Evolutionary conservation across 2,113 vertebrate species (phyloP), one percentile per base, ranked within the genome.

Genomic region (Procavia capensis): DNA sequence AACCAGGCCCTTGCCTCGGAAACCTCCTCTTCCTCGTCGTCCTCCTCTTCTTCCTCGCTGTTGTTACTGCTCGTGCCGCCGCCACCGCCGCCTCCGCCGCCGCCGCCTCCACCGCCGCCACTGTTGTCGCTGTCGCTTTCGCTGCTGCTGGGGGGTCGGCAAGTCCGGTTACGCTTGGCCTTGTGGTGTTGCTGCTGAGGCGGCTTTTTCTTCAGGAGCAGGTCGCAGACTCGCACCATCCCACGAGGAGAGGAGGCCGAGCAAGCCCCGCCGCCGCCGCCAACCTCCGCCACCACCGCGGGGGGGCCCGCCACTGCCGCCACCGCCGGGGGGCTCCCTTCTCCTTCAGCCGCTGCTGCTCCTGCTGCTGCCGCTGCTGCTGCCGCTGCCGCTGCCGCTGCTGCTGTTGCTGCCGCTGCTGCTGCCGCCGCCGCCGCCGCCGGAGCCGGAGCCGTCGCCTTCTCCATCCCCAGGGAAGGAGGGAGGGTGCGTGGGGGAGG

Each of bases 11-110:
- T 97, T 98, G 98, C 98, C 98, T 98, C 98, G 43, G 98, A 98
- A 83, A 99, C 98, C 98, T 98, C 98, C 89, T 98, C 98, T 4
- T 98, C 98, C 7, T 98, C 98, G 57, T 98, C 97, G 75, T 98
- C 96, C 78, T 98, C 97, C 24, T 97, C 97, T 9, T 97, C 97
- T 0, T 97, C 97, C 66, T 98, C 97, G 87, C 98, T 97, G 93
- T 97, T 97, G 97, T 98, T 98, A 96, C 95, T 97, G 95, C 97
- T 98, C 93, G 98, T 98, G 79, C 97, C 96, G 45, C 98, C 98
- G 2, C 97, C 95, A 0, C 95, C 97, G 0, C 95, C 97, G 3
- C 97, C 96, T 3, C 96, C 96, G 9, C 96, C 97, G 45, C 96
- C 96, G 5, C 90, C 95, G 0, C 96, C 95, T 25, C 95, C 97